Evolutionary conservation across 2,888 invertebrate genomes (phyloP).

Genomic region (Desoria tigrina): DNA sequence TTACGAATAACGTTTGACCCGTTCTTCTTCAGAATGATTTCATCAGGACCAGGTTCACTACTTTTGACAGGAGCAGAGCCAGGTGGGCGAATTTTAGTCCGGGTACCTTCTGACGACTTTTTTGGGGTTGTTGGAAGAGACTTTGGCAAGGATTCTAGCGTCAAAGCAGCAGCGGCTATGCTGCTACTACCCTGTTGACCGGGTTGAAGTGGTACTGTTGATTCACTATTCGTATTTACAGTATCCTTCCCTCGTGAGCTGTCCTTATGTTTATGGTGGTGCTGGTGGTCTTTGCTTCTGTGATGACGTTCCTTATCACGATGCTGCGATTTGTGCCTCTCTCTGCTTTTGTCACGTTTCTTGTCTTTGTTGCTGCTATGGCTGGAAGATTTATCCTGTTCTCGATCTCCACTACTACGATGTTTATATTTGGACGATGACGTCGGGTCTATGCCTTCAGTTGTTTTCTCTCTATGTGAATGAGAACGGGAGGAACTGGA

Average conservation of each 20-base stretch:
- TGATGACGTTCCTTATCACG: constrained; percentile 31
- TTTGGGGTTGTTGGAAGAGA: neutral
- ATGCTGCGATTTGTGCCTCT: constrained; percentile 18
- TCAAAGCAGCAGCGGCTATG: neutral
- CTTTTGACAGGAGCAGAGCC: neutral
- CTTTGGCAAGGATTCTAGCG: neutral
- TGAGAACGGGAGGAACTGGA: too few species aligned
- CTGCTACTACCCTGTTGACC: neutral
- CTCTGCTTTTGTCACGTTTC: constrained; percentile 17
- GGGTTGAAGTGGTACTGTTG: too few species aligned
- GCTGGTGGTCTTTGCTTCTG: too few species aligned
- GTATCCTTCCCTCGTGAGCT: neutral
- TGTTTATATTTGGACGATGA: constrained; percentile 20
- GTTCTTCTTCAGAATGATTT: constrained; percentile 50
- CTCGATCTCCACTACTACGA: constrained; percentile 31
- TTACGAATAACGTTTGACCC: constrained; percentile 48
- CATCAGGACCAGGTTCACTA: constrained; percentile 27
- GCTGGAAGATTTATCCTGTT: constrained; percentile 25
- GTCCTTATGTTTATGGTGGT: constrained; percentile 24
- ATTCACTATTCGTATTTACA: constrained; percentile 7
- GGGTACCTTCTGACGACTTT: neutral
- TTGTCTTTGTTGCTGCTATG: constrained; percentile 24
- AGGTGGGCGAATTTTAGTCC: neutral
- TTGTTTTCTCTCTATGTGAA: constrained; percentile 10
- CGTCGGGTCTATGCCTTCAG: constrained; percentile 22